phyloP scores from a whole-genome alignment of 2,797 vertebrate genomes.

The Lagocephalus sceleratus region DNA sequence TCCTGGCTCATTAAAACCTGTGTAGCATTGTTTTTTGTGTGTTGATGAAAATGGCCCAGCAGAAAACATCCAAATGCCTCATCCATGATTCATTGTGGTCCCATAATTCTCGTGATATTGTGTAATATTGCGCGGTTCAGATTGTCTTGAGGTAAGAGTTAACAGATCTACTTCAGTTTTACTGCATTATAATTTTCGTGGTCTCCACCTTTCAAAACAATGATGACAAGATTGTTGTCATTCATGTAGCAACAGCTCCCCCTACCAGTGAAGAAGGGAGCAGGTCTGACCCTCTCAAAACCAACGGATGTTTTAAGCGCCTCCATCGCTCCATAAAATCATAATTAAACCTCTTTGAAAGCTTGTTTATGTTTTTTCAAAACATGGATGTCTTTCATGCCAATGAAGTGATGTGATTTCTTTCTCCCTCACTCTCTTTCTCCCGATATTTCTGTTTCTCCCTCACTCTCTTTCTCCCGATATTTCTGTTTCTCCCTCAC shows the following conservation, averaged over 20 bases:
- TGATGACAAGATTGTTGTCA: background rate
- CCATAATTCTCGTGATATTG: conserved; percentile 19
- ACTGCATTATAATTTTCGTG: conserved; percentile 2
- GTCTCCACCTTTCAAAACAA: conserved; percentile 9
- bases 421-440: too few relatives aligned
- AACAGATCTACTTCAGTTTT: conserved; percentile 13
- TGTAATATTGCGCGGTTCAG: conserved; percentile 20
- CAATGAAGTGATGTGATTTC: conserved; percentile 3
- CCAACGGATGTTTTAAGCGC: background rate
- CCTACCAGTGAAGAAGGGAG: conserved; percentile 48
- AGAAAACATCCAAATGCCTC: conserved; percentile 24
- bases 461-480: too few relatives aligned
- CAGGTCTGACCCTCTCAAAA: conserved; percentile 7
- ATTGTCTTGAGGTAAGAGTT: conserved; percentile 21
- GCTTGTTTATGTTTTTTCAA: background rate
- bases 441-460: too few relatives aligned
- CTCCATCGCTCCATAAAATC: background rate
- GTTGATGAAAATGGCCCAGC: conserved; percentile 15
- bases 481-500: too few relatives aligned
- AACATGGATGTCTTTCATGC: background rate
- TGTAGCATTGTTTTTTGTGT: conserved; percentile 22
- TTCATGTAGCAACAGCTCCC: conserved; percentile 72
- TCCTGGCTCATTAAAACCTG: conserved; percentile 43
- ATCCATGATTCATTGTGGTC: conserved; percentile 20
- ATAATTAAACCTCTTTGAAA: background rate